Conservation (phyloP, 2,888 invertebrate species). For the Diachrysia chrysitis region DNA sequence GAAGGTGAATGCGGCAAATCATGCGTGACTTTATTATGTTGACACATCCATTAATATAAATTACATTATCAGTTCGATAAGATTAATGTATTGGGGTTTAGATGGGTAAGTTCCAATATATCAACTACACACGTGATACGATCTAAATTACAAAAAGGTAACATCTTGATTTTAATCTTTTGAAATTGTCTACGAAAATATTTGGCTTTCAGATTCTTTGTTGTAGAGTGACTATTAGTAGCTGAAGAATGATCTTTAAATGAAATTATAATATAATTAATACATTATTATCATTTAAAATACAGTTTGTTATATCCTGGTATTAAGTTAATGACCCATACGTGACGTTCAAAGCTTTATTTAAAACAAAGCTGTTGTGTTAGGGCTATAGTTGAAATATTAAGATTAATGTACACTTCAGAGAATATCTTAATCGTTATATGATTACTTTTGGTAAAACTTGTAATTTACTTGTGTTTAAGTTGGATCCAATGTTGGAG, state of each 20-base stretch:
- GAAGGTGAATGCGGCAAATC: background rate
- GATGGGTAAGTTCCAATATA: background rate
- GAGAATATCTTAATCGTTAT: slow-evolving; percentile 10
- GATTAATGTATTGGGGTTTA: slow-evolving; percentile 3
- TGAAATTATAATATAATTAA: too few relatives aligned
- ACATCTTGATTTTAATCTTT: background rate
- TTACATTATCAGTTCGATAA: background rate
- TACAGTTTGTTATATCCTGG: too few relatives aligned
- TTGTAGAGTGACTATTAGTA: too few relatives aligned
- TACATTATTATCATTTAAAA: too few relatives aligned
- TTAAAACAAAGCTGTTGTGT: too few relatives aligned
- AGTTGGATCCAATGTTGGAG: slow-evolving; percentile 8
- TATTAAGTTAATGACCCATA: too few relatives aligned
- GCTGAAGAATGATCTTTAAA: too few relatives aligned
- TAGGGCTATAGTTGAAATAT: too few relatives aligned
- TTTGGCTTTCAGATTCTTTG: too few relatives aligned
- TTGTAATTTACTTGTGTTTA: slow-evolving; percentile 16
- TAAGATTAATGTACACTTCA: too few relatives aligned
- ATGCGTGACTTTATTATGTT: slow-evolving; percentile 6
- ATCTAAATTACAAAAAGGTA: background rate
- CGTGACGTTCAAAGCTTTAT: too few relatives aligned
- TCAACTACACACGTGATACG: background rate
- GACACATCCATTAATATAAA: slow-evolving; percentile 7
- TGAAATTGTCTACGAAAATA: too few relatives aligned
- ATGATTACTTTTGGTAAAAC: slow-evolving; percentile 11